Base-by-base conservation (phyloP, 2,113 vertebrate genomes). In the Barbus barbus region DNA sequence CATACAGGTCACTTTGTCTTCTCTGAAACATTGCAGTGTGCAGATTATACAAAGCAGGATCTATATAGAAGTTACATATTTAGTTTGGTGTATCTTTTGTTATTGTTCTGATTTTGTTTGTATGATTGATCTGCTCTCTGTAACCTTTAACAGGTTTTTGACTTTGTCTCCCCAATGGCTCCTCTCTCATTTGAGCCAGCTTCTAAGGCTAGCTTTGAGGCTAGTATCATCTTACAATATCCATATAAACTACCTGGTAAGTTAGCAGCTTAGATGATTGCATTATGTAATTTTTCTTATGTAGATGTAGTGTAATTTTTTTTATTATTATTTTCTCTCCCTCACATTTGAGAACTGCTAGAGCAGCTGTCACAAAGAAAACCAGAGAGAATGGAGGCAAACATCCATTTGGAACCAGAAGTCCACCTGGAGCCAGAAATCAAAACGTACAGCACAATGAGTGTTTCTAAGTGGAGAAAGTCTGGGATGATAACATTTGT, bases 161-260 rank as follows among this genome's bases (percentile, higher is more conserved):
- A 87, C 85, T 91, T 96, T 71, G 91, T 96, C 31, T 91, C 91
- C 14, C 88, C 93, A 76, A 94, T 90, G 90, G 88, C 91, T 72
- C 89, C 89, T 0, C 83, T 91, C 41, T 96, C 92, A 0, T 95
- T 92, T 90, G 87, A 93, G 81, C 92, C 94, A 44, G 91, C 90
- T 0, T 86, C 93, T 51, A 95, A 96, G 26, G 89, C 92, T 56
- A 87, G 28, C 28, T 92, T 93, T 81, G 90, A 88, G 65, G 83
- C 67, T 26, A 89, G 83, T 4, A 0, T 93, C 58, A 92, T 95
- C 76, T 90, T 16, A 46, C 90, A 92, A 0, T 93, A 90, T 38
- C 91, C 92, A 74, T 88, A 90, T 33, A 92, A 90, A 79, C 58
- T 94, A 88, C 88, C 90, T 91, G 95, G 97, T 98, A 74, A 78